Base-by-base conservation (phyloP, 2,797 vertebrate genomes). In the Pseudochaenichthys georgianus region DNA sequence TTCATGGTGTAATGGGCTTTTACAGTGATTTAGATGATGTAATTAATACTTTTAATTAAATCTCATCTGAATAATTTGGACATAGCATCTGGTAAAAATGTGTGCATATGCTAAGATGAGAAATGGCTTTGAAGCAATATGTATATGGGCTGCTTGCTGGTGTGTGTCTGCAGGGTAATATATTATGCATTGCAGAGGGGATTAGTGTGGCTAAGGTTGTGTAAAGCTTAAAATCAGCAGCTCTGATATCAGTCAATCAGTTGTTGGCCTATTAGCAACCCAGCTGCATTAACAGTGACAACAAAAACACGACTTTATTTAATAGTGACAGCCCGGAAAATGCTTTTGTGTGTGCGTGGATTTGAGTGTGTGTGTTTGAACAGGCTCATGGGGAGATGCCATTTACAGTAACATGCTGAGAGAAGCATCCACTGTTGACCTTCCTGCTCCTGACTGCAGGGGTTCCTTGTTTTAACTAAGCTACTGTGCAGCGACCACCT, bases 341-440 rank as follows among this genome's bases (percentile, higher is more conserved):
- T 60, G n/a, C 12, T 59, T 53, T 31, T 63, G 46, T 55, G 60
- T 60, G 23, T 52, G 64, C 59, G 13, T 60, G 53, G 9, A 23
- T 55, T 31, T 64, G 63, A 47, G 53, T 15, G 43, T 23, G 17
- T 3, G 61, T 47, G 41, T 70, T 54, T 59, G 46, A 53, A 43
- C 2, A 21, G 64, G 19, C 62, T 81, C 64, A 68, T 64, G 61
- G 38, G 50, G 72, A 47, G 58, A 47, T 85, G 72, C 41, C 70
- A 83, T 88, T 84, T 84, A 46, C 50, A 77, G 65, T 17, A 48
- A 47, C 78, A 70, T 42, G 57, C 70, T 73, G 77, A 53, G 53
- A 42, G 66, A 64, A 45, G 48, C 70, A 34, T 68, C 58, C 16
- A 19, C 57, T 31, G 67, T 21, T 71, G 70, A 71, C 80, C 62